Conservation (phyloP, 2,113 vertebrate species). For the Microtus ochrogaster region DNA sequence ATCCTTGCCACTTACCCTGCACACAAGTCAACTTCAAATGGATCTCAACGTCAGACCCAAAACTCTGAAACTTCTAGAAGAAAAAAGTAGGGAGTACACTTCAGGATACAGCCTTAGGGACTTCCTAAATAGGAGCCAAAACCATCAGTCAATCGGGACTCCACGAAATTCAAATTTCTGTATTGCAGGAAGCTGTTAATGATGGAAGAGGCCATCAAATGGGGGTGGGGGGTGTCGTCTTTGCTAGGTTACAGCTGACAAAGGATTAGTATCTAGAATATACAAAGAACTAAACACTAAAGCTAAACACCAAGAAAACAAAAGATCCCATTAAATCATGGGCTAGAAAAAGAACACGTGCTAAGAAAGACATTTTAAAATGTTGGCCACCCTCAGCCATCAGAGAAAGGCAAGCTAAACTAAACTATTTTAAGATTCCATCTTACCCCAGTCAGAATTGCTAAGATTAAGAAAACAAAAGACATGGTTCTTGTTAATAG, state of each 20-base stretch:
- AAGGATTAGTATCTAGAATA: neutral
- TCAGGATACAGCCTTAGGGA: neutral
- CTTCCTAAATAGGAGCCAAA: neutral
- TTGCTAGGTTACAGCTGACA: neutral
- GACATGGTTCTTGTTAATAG: constrained; percentile 28
- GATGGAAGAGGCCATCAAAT: neutral
- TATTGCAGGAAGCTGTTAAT: neutral
- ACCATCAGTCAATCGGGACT: neutral
- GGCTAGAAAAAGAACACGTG: neutral
- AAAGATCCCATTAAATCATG: neutral
- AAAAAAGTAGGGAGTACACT: neutral
- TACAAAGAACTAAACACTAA: neutral
- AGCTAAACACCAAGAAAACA: neutral
- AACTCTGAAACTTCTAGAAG: neutral
- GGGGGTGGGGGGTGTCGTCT: neutral
- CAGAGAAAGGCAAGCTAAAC: neutral
- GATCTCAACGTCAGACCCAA: neutral
- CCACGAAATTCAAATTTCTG: neutral
- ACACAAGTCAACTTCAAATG: neutral
- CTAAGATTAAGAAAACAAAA: neutral
- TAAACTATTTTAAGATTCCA: neutral
- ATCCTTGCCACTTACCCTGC: neutral
- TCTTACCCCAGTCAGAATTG: neutral
- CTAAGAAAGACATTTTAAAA: neutral
- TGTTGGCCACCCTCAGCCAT: neutral